Evolutionary conservation across 2,797 vertebrate species (phyloP).

Genomic region (Muraenolepis orangiensis): DNA sequence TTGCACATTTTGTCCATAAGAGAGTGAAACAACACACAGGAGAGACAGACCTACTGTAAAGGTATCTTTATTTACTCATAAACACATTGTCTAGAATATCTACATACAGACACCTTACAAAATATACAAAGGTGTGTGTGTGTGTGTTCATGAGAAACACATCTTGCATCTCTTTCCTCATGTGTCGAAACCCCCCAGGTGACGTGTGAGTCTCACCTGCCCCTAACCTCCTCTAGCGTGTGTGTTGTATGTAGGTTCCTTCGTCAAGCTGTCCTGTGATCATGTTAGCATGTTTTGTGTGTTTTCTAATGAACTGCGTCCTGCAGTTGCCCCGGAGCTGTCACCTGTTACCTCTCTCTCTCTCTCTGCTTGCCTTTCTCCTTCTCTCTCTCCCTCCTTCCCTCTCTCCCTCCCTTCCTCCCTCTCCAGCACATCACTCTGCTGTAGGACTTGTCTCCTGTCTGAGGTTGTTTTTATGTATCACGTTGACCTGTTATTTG

Average conservation of each 20-base stretch:
- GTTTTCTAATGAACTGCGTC: constrained; percentile 16
- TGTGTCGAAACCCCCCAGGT: too few relatives aligned
- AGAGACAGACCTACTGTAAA: too few relatives aligned
- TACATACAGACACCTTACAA: too few relatives aligned
- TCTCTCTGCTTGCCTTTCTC: constrained; percentile 11
- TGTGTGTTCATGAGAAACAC: too few relatives aligned
- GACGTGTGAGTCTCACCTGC: too few relatives aligned
- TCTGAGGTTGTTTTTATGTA: not conserved
- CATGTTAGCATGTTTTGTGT: constrained; percentile 26
- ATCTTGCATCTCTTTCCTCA: too few relatives aligned
- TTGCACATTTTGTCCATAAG: too few relatives aligned
- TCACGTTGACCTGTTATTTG: not conserved
- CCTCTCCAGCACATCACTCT: constrained; percentile 3
- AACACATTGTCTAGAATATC: too few relatives aligned
- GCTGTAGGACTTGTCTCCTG: constrained; percentile 6
- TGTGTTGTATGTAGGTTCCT: not conserved
- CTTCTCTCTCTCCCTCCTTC: constrained; percentile 12
- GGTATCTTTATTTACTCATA: too few relatives aligned
- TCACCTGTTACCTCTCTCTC: constrained; percentile 52
- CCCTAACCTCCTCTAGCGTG: constrained; percentile 2
- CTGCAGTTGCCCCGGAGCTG: constrained; percentile 36
- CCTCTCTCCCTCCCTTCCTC: constrained; percentile 15
- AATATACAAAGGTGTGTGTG: too few relatives aligned
- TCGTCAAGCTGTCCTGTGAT: constrained; percentile 1
- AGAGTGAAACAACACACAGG: too few relatives aligned